A percentile compares a stretch with the other conserved stretches of the same genome.
Conservation (phyloP, 2,113 vertebrate genomes). For the Eupsittula cactorum region DNA sequence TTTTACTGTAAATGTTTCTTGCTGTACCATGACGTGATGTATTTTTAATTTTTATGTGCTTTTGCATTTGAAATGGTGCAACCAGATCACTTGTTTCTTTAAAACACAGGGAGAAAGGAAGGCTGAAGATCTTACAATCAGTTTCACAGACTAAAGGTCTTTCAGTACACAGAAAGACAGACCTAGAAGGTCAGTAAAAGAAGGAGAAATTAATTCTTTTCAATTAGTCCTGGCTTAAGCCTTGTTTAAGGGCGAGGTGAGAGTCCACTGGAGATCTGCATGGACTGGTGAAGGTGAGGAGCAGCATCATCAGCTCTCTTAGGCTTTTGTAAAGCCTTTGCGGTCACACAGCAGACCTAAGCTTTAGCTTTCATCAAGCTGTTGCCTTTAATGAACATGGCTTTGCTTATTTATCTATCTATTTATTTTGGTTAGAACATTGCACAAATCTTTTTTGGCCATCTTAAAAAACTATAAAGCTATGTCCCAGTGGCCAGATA, state of each 20-base stretch:
- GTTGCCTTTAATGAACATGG: conserved; percentile 3
- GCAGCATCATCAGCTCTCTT: conserved; percentile 62
- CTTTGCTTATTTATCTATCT: background rate
- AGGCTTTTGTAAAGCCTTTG: conserved; percentile 68
- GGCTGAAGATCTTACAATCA: background rate
- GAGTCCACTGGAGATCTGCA: background rate
- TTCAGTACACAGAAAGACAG: background rate
- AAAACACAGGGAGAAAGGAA: background rate
- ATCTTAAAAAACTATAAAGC: background rate
- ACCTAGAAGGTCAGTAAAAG: background rate
- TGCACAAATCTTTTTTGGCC: background rate
- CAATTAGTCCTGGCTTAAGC: background rate
- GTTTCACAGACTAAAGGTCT: background rate
- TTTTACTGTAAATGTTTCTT: background rate
- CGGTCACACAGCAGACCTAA: conserved; percentile 58
- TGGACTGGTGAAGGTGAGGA: conserved; percentile 60
- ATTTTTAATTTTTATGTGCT: background rate
- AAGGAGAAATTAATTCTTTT: background rate
- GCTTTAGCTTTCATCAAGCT: conserved; percentile 80
- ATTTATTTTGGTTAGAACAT: background rate
- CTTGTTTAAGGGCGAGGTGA: background rate
- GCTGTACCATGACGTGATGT: rapidly evolving
- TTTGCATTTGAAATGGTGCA: background rate
- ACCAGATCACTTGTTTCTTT: background rate
- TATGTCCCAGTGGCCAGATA: background rate